Evolutionary conservation across 2,888 invertebrate genomes (phyloP).

Genomic region (Muschampia staudingeri): DNA sequence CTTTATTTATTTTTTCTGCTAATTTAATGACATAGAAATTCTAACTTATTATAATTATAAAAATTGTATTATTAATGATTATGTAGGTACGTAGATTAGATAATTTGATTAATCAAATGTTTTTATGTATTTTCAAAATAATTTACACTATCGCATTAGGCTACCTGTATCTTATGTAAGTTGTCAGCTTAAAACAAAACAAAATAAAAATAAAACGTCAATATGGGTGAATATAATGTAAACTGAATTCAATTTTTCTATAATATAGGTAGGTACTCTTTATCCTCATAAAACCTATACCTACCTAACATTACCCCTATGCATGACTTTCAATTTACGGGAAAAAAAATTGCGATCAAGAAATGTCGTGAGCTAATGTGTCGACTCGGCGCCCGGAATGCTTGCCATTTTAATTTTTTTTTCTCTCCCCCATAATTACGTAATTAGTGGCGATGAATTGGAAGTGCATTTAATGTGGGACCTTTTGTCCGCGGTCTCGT

Average conservation of each 20-base stretch:
- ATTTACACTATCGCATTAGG: too few species aligned
- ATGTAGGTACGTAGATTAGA: too few species aligned
- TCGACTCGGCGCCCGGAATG: conserved; percentile 85
- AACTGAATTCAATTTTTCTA: not conserved
- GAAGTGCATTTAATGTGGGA: conserved; percentile 85
- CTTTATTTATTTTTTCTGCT: too few species aligned
- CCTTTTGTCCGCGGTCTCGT: conserved; percentile 85
- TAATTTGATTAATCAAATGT: too few species aligned
- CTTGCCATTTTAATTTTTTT: conserved; percentile 84
- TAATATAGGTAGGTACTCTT: not conserved
- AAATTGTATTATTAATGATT: too few species aligned
- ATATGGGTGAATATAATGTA: not conserved
- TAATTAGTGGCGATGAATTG: conserved; percentile 90
- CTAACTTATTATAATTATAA: too few species aligned
- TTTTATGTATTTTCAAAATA: too few species aligned
- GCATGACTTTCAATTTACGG: conserved; percentile 81
- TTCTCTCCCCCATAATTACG: conserved; percentile 87
- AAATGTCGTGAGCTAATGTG: conserved; percentile 88
- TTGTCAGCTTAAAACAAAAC: too few species aligned
- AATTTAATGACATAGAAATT: too few species aligned
- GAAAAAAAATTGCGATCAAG: conserved; percentile 77
- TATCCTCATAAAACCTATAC: conserved; percentile 21
- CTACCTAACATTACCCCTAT: conserved; percentile 47
- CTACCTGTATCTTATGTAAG: too few species aligned
- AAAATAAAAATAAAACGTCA: too few species aligned